Conservation (phyloP, 2,888 invertebrate species). For the Agrochola circellaris region DNA sequence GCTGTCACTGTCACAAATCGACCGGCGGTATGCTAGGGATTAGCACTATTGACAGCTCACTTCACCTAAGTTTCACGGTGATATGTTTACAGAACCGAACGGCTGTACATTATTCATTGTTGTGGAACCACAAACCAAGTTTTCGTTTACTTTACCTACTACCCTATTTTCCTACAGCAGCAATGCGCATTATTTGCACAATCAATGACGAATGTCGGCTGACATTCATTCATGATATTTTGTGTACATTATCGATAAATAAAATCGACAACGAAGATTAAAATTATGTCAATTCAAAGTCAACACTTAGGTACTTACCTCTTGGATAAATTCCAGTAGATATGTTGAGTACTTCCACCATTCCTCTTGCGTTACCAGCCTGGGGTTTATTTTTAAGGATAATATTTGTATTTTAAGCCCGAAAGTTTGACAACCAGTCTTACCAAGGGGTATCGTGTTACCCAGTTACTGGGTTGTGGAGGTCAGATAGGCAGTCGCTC, state of each 20-base stretch:
- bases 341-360: constrained; percentile 95
- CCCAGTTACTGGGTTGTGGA: too few relatives aligned
- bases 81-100: too few relatives aligned
- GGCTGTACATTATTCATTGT: neutral
- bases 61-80: too few relatives aligned
- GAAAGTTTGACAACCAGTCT: too few relatives aligned
- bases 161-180: neutral
- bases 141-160: neutral
- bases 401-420: neutral
- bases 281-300: constrained; percentile 5
- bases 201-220: constrained; percentile 6
- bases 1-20: too few relatives aligned
- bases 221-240: constrained; percentile 2
- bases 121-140: neutral
- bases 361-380: constrained; percentile 93
- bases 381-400: constrained; percentile 74
- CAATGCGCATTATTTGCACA: constrained; percentile 14
- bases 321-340: constrained; percentile 95
- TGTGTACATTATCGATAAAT: constrained; percentile 17
- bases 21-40: too few relatives aligned
- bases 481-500: too few relatives aligned
- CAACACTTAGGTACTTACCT: constrained; percentile 81
- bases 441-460: too few relatives aligned
- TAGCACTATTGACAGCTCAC: too few relatives aligned
- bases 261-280: neutral